Evolutionary conservation across 2,113 vertebrate genomes (phyloP), one percentile per base, ranked within the genome.

Genomic region (Sylvilagus bachmani): DNA sequence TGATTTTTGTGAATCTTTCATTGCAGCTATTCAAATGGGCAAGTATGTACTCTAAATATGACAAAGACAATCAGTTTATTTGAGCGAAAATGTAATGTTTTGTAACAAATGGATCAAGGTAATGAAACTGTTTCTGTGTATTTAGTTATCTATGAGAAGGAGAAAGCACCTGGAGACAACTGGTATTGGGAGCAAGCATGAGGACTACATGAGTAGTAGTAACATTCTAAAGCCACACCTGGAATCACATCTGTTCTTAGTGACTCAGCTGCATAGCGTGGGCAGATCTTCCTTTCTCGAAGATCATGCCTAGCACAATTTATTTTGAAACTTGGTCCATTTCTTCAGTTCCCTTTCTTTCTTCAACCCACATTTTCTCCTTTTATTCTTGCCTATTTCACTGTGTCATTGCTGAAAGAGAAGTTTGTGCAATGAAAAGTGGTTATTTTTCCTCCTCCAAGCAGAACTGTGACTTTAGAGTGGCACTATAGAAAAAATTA

Each of bases 81-180:
- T 58, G 77, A 89, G 93, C 85, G 31, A 78, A 86, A 95, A 82
- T 62, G 13, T 70, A 91, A 88, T 71, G 36, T 90, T 91, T 89
- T 78, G 2, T 66, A 87, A 88, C 21, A 93, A 92, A 84, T 3
- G 70, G 81, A 92, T 77, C 38, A 91, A 81, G 33, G 51, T 24
- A 94, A 91, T 85, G 80, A 31, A 7, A 24, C 78, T 66, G 24
- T 67, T 74, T 58, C 61, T 70, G 24, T 29, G 67, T 36, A 73
- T 84, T 89, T 86, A 44, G 61, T 67, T 86, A 77, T 89, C 90
- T 58, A 88, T 31, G 16, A 62, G 27, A 67, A 62, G 78, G 80
- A 93, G 95, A 94, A 74, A 11, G 7, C 4, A 33, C 21, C 24
- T 62, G 27, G 58, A 62, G 67, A 90, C 24, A 55, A 38, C 2